Evolutionary conservation across 2,797 vertebrate species (phyloP), one percentile per base, ranked within the genome.

Genomic region (Epinephelus malabaricus): DNA sequence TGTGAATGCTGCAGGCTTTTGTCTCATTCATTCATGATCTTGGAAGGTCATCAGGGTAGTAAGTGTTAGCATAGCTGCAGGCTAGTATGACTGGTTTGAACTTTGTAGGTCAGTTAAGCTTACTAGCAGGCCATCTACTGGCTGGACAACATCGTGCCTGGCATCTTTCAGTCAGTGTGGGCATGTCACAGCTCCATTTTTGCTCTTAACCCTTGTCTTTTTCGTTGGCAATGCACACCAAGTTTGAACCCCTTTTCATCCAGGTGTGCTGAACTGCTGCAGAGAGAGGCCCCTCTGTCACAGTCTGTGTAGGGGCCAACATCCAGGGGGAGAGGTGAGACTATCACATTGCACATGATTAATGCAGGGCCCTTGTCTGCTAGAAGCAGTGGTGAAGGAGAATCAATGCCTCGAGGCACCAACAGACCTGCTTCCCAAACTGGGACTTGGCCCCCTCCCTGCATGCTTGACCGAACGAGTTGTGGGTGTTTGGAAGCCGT

Each of bases 261-360:
- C 46, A 88, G 80, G 80, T 89, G 81, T 73, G 79, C 50, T 49
- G 8, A 45, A 43, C 23, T 53, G 56, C 59, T 56, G 7, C 43
- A 64, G 61, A 69, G 53, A 70, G 56, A 76, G 66, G 64, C 23
- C 62, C 69, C 58, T 40, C 78, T 71, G 59, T 74, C 77, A 76
- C 23, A 54, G 45, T 66, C 55, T 88, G 79, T 83, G 76, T 76
- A 40, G 68, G 49, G 69, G 74, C 67, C 64, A 46, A 54, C 68
- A 54, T 64, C 53, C 54, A 43, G 50, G 70, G 78, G 76, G 76
- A 76, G 65, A 78, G 56, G 30, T 1, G 23, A 50, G 66, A 43
- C 71, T 74, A 90, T 92, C 86, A 76, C 65, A 63, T 90, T 89
- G 76, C 83, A 89, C 73, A 86, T 92, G 88, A 90, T 93, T 88